Conservation (phyloP, 2,797 vertebrate species). For the Poliocrania exsul region DNA sequence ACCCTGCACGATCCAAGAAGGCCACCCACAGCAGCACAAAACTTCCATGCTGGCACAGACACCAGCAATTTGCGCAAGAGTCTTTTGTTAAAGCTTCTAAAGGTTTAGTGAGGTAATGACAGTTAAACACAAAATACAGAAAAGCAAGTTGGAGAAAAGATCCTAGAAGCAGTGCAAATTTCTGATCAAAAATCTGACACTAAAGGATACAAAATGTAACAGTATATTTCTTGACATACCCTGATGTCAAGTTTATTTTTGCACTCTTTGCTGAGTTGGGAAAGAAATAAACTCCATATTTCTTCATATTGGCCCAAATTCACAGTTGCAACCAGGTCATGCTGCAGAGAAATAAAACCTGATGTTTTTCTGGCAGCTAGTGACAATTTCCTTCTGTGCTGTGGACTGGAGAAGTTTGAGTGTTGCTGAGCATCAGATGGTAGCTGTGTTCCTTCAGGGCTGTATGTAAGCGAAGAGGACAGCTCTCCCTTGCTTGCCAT, state of each 20-base stretch:
- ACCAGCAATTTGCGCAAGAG: neutral
- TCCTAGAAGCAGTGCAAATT: neutral
- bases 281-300: neutral
- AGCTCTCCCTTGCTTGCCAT: neutral
- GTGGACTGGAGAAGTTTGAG: neutral
- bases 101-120: neutral
- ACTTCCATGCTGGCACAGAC: neutral
- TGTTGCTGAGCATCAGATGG: neutral
- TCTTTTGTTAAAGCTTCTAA: neutral
- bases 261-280: neutral
- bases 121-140: neutral
- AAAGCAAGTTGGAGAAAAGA: neutral
- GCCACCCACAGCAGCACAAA: neutral
- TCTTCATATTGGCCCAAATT: neutral
- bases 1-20: neutral
- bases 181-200: neutral
- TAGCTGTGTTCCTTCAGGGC: neutral
- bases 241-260: neutral
- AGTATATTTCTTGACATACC: neutral
- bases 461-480: neutral
- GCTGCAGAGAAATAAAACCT: neutral
- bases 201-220: neutral
- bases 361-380: neutral
- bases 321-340: neutral
- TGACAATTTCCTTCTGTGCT: neutral